Conservation (phyloP, 2,797 vertebrate species). For the Lateolabrax maculatus region DNA sequence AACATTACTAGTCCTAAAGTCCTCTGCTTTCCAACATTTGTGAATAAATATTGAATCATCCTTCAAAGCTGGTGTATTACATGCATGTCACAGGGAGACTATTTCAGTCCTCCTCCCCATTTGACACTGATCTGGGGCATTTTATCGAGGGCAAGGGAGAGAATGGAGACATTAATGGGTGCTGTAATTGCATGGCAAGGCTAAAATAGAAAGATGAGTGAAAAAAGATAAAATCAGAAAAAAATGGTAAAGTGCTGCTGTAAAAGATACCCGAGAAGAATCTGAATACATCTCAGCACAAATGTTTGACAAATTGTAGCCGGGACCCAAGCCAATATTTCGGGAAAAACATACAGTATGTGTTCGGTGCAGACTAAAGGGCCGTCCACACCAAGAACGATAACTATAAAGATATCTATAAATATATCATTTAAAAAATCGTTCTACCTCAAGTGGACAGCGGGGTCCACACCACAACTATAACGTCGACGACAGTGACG, state of each 20-base stretch:
- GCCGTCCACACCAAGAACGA: too few relatives aligned
- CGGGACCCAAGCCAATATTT: conserved; percentile 25
- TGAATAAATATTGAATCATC: conserved; percentile 78
- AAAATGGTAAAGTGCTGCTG: conserved; percentile 72
- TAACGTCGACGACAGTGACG: too few relatives aligned
- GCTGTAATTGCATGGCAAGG: conserved; percentile 70
- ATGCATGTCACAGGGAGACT: conserved; percentile 68
- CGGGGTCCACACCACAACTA: too few relatives aligned
- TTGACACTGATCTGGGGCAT: conserved; percentile 68
- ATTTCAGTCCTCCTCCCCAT: conserved; percentile 66
- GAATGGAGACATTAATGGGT: conserved; percentile 72
- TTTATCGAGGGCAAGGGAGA: conserved; percentile 67
- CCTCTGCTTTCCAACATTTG: conserved; percentile 57
- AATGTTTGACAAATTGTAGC: conserved; percentile 56
- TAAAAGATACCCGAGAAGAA: conserved; percentile 66
- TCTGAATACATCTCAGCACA: conserved; percentile 51
- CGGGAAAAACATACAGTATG: neutral
- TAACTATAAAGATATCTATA: too few relatives aligned
- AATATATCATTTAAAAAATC: too few relatives aligned
- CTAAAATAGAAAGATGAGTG: conserved; percentile 82
- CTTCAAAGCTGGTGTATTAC: conserved; percentile 69
- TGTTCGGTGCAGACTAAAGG: conserved; percentile 11
- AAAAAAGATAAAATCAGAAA: conserved; percentile 71
- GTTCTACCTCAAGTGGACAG: too few relatives aligned
- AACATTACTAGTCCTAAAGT: conserved; percentile 43